These are phyloP conservation scores for Rhabdornis inornatus DNA, from an alignment of 2,113 vertebrate species.

Conservation along the genomic window DNA sequence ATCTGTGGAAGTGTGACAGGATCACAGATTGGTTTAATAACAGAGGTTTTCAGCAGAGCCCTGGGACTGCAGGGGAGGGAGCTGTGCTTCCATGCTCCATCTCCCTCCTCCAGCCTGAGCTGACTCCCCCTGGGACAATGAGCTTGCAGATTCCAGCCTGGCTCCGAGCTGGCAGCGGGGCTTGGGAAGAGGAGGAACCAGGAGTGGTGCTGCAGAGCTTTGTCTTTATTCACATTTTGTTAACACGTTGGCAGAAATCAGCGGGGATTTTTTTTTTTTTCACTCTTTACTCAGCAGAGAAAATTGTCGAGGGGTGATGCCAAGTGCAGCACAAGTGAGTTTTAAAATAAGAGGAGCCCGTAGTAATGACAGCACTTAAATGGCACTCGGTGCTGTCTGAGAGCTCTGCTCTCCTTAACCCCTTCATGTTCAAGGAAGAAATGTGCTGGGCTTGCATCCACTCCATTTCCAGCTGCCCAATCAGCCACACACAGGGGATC, in stretches of 20 bases:
- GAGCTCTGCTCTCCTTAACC: background rate
- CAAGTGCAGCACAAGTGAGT: background rate
- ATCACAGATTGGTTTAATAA: conserved; percentile 49
- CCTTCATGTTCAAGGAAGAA: background rate
- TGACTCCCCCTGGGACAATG: background rate
- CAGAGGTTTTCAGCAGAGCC: background rate
- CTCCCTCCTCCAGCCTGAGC: background rate
- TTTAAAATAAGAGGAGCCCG: conserved; percentile 1
- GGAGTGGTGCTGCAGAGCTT: background rate
- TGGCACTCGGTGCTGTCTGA: background rate
- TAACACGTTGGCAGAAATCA: background rate
- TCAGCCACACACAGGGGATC: background rate
- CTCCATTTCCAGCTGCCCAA: background rate
- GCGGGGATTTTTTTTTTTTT: background rate
- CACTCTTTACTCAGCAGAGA: background rate
- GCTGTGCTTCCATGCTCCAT: background rate
- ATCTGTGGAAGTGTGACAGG: conserved; percentile 13
- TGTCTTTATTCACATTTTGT: conserved; percentile 5
- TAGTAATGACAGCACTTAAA: background rate
- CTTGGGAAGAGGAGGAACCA: background rate
- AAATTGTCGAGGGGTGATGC: background rate
- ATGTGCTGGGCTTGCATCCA: background rate
- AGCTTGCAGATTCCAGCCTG: background rate
- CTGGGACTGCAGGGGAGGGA: background rate
- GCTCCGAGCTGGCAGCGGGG: background rate